Evolutionary conservation across 2,113 vertebrate genomes (phyloP).

Genomic region (Chrysochloris asiatica): DNA sequence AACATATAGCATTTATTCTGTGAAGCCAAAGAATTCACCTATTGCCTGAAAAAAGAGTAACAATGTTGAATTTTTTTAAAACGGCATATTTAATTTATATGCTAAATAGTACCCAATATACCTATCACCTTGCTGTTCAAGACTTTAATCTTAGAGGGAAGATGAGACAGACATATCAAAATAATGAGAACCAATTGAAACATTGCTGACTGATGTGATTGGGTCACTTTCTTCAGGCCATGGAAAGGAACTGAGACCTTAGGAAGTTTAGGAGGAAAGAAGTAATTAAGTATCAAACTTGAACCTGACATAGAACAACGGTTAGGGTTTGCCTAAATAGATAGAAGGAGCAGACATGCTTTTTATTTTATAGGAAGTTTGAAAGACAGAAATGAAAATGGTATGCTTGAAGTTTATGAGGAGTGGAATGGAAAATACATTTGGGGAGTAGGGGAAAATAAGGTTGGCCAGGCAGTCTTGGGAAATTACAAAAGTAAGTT

Average conservation of each 20-base stretch:
- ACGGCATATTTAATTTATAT: background rate
- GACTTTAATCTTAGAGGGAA: background rate
- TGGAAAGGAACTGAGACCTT: background rate
- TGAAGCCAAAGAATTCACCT: background rate
- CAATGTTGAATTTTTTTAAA: background rate
- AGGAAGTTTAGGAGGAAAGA: background rate
- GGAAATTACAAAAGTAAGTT: background rate
- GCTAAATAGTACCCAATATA: too few species aligned
- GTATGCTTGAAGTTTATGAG: background rate
- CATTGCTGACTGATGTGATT: fast-evolving
- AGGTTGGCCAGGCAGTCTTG: background rate
- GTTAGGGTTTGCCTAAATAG: background rate
- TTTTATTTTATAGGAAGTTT: background rate
- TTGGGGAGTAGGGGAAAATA: background rate
- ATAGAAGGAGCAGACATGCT: background rate
- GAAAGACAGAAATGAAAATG: background rate
- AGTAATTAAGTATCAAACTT: background rate
- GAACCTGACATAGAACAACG: background rate
- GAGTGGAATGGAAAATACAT: background rate
- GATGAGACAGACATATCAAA: background rate
- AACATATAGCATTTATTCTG: background rate
- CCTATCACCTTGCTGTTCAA: background rate
- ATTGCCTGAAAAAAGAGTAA: background rate
- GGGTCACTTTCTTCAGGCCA: too few species aligned
- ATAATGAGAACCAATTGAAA: background rate